Percentiles rank a stretch among this genome's conserved stretches.
Evolutionary conservation across 2,113 vertebrate genomes (phyloP).

Genomic region (Anarhynchus alexandrinus): DNA sequence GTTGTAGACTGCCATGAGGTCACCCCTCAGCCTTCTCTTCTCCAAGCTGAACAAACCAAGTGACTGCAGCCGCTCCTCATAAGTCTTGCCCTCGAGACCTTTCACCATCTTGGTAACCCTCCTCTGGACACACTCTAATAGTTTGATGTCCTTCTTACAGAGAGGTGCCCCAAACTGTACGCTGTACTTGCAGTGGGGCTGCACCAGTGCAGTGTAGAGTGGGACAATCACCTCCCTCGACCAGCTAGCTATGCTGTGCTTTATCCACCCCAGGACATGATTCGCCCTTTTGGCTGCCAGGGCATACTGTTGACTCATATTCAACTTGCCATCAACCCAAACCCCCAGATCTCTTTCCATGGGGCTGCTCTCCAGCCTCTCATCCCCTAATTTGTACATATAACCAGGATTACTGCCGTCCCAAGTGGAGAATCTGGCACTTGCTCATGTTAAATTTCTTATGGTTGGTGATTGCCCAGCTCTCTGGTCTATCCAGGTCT

Average conservation of each 20-base stretch:
- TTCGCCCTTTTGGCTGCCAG: neutral
- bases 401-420: neutral
- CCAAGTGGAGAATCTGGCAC: neutral
- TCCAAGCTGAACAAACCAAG: neutral
- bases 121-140: neutral
- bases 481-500: neutral
- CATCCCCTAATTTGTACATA: rapidly evolving
- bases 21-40: neutral
- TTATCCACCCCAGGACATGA: too few relatives aligned
- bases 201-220: neutral
- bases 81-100: neutral
- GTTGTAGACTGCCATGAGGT: too few relatives aligned
- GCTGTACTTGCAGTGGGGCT: too few relatives aligned
- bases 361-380: neutral
- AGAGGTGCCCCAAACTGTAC: neutral
- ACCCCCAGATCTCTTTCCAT: neutral
- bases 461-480: too few relatives aligned
- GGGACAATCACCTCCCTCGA: neutral
- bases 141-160: neutral
- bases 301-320: neutral
- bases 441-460: neutral
- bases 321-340: neutral
- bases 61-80: neutral
- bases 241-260: neutral
- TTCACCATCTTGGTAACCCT: neutral